phyloP scores from a whole-genome alignment of 2,113 vertebrate genomes.

The Podarcis cretensis region DNA sequence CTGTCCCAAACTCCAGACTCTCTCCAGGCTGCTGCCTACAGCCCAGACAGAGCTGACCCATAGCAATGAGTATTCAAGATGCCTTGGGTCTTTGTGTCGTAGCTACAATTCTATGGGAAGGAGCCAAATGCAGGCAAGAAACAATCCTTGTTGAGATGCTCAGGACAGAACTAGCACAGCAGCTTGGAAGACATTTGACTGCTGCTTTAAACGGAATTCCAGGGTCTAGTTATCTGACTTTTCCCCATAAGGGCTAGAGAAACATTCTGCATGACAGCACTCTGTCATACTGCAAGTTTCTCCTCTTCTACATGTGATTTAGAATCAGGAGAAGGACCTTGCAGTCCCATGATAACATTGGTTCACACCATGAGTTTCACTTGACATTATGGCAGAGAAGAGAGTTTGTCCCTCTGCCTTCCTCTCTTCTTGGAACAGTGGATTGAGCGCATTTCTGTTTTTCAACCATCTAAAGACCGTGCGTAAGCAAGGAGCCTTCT shows the following conservation, averaged over 20 bases:
- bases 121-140: background rate
- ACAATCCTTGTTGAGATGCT: background rate
- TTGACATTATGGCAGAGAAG: background rate
- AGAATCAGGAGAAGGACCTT: no score
- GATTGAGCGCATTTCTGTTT: background rate
- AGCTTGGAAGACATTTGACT: background rate
- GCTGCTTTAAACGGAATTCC: background rate
- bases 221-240: background rate
- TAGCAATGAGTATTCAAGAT: background rate
- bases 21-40: no score
- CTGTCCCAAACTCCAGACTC: no score
- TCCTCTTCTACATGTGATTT: background rate
- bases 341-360: background rate
- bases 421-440: background rate
- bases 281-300: background rate
- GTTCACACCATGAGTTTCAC: no score
- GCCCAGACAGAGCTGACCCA: no score
- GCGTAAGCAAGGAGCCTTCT: rapidly evolving
- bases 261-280: background rate
- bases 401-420: background rate
- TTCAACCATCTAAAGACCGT: background rate
- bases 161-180: background rate
- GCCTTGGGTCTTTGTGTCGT: background rate
- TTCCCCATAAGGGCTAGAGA: background rate
- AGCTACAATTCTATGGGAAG: background rate